A percentile compares a stretch with the other conserved stretches of the same genome.
phyloP scores from a whole-genome alignment of 2,888 invertebrate species.

The Leucoma salicis region DNA sequence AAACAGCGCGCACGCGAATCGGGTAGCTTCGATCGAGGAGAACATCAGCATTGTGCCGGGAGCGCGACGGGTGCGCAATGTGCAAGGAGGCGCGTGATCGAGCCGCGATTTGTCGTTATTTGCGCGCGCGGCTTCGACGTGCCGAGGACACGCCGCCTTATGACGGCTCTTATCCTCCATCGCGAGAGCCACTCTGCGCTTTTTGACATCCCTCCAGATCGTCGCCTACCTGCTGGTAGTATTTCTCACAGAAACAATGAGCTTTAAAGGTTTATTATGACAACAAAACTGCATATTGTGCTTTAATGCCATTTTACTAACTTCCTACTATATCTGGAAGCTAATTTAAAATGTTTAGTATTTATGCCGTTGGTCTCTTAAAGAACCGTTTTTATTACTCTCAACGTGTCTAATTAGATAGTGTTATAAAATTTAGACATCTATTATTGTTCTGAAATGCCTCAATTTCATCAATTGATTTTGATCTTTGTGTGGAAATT shows the following conservation, averaged over 20 bases:
- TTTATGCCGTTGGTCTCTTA: no score
- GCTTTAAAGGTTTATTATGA: constrained; percentile 71
- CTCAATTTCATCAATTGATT: no score
- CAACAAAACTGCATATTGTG: constrained; percentile 45
- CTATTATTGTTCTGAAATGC: no score
- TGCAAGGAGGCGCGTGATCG: constrained; percentile 42
- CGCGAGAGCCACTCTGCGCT: constrained; percentile 60
- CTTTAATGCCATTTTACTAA: constrained; percentile 34
- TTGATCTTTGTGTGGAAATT: no score
- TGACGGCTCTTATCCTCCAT: constrained; percentile 76
- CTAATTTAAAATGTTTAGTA: constrained; percentile 18
- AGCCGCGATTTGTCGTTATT: constrained; percentile 74
- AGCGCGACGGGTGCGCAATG: constrained; percentile 4
- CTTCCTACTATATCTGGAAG: constrained; percentile 21
- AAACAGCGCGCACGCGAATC: constrained; percentile 66
- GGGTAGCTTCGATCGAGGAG: constrained; percentile 56
- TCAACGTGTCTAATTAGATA: no score
- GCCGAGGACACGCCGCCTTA: constrained; percentile 54
- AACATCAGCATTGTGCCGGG: constrained; percentile 55
- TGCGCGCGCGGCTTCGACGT: constrained; percentile 50
- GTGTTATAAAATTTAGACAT: no score
- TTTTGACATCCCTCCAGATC: constrained; percentile 54
- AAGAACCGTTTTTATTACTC: no score
- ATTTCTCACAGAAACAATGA: constrained; percentile 78
- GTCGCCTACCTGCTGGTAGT: constrained; percentile 54